Conservation (phyloP, 2,888 invertebrate genomes). For the Endotricha flammealis region DNA sequence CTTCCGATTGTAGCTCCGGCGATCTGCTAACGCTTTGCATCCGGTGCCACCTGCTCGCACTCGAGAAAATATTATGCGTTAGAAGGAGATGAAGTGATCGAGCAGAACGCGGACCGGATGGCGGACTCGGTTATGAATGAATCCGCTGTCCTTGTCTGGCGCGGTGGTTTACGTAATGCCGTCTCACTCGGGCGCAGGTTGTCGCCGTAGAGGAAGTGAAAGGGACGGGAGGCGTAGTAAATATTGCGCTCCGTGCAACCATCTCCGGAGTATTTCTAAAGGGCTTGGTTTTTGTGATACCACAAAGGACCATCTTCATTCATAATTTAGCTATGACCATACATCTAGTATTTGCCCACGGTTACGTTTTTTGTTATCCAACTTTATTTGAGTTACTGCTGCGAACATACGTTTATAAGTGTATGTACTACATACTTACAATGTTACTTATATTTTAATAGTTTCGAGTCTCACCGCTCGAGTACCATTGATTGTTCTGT, state of each 20-base stretch:
- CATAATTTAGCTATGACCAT: constrained; percentile 41
- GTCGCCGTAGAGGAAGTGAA: constrained; percentile 76
- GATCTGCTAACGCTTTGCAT: constrained; percentile 49
- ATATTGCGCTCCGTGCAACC: constrained; percentile 67
- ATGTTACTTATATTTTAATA: too few species aligned
- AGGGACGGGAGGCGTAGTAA: constrained; percentile 76
- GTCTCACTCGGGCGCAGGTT: constrained; percentile 66
- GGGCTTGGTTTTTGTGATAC: constrained; percentile 58
- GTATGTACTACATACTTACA: too few species aligned
- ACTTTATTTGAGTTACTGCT: too few species aligned
- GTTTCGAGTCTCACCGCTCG: too few species aligned
- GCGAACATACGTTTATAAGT: too few species aligned
- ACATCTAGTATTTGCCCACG: constrained; percentile 1
- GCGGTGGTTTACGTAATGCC: constrained; percentile 33
- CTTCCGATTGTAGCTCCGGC: constrained; percentile 64
- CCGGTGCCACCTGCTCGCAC: constrained; percentile 76
- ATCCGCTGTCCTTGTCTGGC: constrained; percentile 62
- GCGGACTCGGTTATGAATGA: constrained; percentile 77
- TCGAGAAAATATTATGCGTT: constrained; percentile 59
- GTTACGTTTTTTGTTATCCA: constrained; percentile 1
- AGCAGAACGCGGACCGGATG: constrained; percentile 73
- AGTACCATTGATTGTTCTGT: too few species aligned
- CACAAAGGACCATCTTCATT: constrained; percentile 63
- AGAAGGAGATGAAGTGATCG: constrained; percentile 75
- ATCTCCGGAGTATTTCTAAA: constrained; percentile 58